Conservation (phyloP, 2,113 vertebrate species). For the Excalfactoria chinensis region DNA sequence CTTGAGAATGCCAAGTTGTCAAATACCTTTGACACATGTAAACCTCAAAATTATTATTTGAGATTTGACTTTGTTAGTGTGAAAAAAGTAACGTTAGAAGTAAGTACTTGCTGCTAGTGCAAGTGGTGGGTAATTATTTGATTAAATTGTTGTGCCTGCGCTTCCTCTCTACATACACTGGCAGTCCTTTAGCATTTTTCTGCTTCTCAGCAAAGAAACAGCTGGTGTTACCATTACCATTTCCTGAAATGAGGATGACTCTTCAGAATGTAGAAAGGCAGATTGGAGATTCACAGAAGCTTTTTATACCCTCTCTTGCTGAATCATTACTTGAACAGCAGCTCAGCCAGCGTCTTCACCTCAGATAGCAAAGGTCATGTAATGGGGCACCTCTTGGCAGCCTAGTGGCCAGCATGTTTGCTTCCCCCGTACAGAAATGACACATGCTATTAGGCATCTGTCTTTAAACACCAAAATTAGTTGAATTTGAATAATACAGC, state of each 20-base stretch:
- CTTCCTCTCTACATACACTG: not conserved
- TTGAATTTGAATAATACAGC: not conserved
- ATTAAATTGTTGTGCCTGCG: not conserved
- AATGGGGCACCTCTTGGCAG: not conserved
- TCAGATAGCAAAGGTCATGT: not conserved
- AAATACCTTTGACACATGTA: not conserved
- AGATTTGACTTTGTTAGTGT: not conserved
- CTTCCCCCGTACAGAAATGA: not conserved
- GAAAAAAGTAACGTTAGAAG: not conserved
- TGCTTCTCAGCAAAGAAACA: constrained; percentile 16
- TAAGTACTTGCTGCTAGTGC: not conserved
- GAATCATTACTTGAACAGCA: not conserved
- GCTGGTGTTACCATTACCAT: not conserved
- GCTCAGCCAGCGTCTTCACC: not conserved
- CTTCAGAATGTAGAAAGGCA: not conserved
- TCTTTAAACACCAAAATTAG: not conserved
- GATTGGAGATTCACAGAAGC: not conserved
- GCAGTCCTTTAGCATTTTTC: constrained; percentile 3
- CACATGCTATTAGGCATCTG: not conserved
- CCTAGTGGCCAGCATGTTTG: not conserved
- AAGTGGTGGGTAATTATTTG: constrained; percentile 28
- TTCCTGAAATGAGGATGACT: constrained; percentile 11
- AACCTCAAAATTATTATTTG: not conserved
- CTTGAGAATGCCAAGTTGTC: not conserved
- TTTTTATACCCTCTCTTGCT: not conserved